Evolutionary conservation across 2,888 invertebrate genomes (phyloP).

Genomic region (Torymus auratus): DNA sequence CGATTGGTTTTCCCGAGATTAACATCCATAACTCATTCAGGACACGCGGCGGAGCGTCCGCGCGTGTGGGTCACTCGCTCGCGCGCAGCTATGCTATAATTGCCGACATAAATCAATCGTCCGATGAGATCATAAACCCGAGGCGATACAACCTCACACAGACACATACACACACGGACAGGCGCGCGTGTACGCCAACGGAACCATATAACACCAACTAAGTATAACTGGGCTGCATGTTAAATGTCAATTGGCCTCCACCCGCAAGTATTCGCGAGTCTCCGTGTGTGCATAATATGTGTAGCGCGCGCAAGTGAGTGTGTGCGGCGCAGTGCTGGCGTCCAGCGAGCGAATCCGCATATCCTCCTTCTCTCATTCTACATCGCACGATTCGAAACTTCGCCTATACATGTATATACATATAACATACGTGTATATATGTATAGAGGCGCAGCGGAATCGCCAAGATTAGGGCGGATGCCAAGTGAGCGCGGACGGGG

Average conservation of each 20-base stretch:
- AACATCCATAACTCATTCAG: slow-evolving; percentile 75
- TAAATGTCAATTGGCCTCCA: slow-evolving; percentile 72
- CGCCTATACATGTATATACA: no score
- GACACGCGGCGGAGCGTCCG: slow-evolving; percentile 69
- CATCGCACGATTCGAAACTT: no score
- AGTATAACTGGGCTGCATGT: slow-evolving; percentile 69
- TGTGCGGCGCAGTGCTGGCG: no score
- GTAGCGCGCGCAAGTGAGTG: no score
- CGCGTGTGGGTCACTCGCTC: slow-evolving; percentile 65
- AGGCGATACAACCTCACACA: slow-evolving; percentile 68
- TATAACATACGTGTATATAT: no score
- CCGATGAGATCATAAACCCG: slow-evolving; percentile 77
- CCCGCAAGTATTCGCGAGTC: slow-evolving; percentile 30
- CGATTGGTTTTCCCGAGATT: slow-evolving; percentile 74
- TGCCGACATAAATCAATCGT: slow-evolving; percentile 77
- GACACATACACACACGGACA: slow-evolving; percentile 14
- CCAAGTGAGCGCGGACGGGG: slow-evolving; percentile 7
- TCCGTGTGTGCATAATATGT: no score
- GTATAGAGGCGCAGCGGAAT: slow-evolving; percentile 14
- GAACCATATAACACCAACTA: slow-evolving; percentile 70
- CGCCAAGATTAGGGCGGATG: slow-evolving; percentile 34
- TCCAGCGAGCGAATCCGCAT: no score
- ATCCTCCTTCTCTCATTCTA: no score
- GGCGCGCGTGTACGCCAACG: slow-evolving; percentile 65
- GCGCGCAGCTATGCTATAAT: slow-evolving; percentile 75